Percentiles rank a stretch among this genome's conserved stretches.
phyloP scores from a whole-genome alignment of 2,113 vertebrate species.

The Thomomys bottae region DNA sequence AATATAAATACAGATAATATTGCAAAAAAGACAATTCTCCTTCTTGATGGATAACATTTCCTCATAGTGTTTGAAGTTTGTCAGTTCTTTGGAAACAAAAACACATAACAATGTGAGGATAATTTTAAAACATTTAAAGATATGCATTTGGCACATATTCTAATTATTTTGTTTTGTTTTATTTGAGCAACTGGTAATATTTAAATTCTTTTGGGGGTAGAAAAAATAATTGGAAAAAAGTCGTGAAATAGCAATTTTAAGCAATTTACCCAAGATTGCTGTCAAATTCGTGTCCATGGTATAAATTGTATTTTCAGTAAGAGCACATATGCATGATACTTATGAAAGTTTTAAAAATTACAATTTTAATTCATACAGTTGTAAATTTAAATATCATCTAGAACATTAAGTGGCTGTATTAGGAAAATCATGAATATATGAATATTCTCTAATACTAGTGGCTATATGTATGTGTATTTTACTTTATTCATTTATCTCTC shows the following conservation, averaged over 20 bases:
- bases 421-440: not conserved
- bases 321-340: not conserved
- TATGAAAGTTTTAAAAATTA: not conserved
- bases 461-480: too few relatives aligned
- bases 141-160: not conserved
- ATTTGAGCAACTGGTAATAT: not conserved
- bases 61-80: constrained; percentile 6
- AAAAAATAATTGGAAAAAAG: not conserved
- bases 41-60: not conserved
- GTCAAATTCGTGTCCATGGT: not conserved
- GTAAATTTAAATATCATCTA: not conserved
- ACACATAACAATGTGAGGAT: not conserved
- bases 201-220: not conserved
- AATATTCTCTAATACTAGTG: too few relatives aligned
- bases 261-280: not conserved
- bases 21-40: not conserved
- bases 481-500: too few relatives aligned
- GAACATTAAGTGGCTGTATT: not conserved
- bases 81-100: not conserved
- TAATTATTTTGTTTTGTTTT: not conserved
- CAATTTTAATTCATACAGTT: not conserved
- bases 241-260: not conserved
- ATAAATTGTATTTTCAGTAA: too few relatives aligned
- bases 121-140: constrained; percentile 28
- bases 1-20: not conserved